These are phyloP conservation scores for Zalophus californianus DNA, from an alignment of 2,797 vertebrate species.

Conservation along the genomic window DNA sequence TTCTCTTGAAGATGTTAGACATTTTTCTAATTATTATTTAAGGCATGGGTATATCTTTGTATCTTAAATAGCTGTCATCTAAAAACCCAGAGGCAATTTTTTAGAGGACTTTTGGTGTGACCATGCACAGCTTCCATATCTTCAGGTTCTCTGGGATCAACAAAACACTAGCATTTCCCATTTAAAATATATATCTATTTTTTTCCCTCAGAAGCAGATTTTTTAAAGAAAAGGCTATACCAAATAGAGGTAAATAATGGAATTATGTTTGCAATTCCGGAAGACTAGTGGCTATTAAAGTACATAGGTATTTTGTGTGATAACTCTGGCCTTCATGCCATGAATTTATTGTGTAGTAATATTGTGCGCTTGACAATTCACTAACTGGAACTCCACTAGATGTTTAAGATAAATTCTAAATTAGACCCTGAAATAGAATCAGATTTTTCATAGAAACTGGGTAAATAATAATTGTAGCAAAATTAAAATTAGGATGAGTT, in stretches of 20 bases:
- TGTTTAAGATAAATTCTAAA: neutral
- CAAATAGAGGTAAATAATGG: slow-evolving; percentile 10
- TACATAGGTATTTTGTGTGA: slow-evolving; percentile 3
- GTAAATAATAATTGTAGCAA: neutral
- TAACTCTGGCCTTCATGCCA: neutral
- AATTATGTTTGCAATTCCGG: neutral
- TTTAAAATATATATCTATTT: neutral
- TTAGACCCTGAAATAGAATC: neutral
- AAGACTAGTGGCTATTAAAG: slow-evolving; percentile 2
- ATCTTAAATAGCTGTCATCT: slow-evolving; percentile 24
- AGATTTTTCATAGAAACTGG: slow-evolving; percentile 35
- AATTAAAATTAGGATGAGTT: slow-evolving; percentile 1
- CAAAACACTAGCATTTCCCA: slow-evolving; percentile 2
- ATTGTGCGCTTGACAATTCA: slow-evolving; percentile 9
- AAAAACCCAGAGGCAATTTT: neutral
- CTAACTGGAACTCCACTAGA: neutral
- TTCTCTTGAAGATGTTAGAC: neutral
- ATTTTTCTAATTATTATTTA: slow-evolving; percentile 3
- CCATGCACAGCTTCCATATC: neutral
- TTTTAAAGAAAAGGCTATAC: neutral
- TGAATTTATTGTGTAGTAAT: slow-evolving; percentile 28
- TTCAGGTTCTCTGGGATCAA: neutral
- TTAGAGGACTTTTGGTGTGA: slow-evolving; percentile 5
- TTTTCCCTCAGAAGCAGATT: neutral
- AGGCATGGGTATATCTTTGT: neutral